Evolutionary conservation across 2,888 invertebrate species (phyloP).

Genomic region (Microctonus brassicae): DNA sequence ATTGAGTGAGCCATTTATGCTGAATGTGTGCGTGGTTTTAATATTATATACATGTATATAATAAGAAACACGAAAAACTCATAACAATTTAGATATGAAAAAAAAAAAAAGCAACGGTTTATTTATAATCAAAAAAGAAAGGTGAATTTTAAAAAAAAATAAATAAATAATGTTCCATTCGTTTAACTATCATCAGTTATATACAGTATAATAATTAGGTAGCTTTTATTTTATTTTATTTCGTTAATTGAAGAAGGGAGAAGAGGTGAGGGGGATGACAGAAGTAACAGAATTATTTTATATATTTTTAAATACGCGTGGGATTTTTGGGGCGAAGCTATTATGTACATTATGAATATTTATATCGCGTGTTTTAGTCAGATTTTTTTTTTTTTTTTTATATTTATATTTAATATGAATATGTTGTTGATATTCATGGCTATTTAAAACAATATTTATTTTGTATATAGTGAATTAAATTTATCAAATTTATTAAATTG

Average conservation of each 20-base stretch:
- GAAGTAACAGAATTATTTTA: not conserved
- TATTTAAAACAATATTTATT: too few species aligned
- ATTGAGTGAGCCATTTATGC: conserved; percentile 40
- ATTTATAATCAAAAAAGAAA: conserved; percentile 35
- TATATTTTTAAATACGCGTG: conserved; percentile 19
- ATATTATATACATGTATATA: conserved; percentile 16
- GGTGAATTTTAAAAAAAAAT: too few species aligned
- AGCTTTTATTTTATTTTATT: not conserved
- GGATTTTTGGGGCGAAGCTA: conserved; percentile 6
- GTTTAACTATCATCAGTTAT: conserved; percentile 8
- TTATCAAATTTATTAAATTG: too few species aligned
- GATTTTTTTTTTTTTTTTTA: not conserved
- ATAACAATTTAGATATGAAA: conserved; percentile 48
- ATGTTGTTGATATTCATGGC: not conserved
- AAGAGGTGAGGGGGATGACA: not conserved
- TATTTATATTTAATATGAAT: not conserved
- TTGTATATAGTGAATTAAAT: too few species aligned
- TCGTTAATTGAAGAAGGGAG: not conserved
- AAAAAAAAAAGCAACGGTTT: conserved; percentile 14
- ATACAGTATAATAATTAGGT: conserved; percentile 21
- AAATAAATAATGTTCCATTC: too few species aligned
- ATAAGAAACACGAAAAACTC: conserved; percentile 44
- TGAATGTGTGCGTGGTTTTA: not conserved
- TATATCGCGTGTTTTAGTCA: conserved; percentile 41
- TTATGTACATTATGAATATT: conserved; percentile 44